Conservation (phyloP, 2,113 vertebrate species). For the Poecile atricapillus region DNA sequence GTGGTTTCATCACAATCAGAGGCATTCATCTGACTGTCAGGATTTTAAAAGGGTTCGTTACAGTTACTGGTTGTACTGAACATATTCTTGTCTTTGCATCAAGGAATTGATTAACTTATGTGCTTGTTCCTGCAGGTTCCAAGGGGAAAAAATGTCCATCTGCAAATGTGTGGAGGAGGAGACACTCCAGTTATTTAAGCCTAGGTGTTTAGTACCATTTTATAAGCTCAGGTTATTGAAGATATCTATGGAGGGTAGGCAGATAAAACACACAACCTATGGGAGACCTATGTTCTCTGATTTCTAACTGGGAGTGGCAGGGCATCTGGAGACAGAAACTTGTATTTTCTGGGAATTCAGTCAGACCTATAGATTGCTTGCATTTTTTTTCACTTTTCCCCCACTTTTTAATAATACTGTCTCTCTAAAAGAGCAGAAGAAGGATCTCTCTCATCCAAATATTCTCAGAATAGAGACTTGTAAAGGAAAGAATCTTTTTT, state of each 20-base stretch:
- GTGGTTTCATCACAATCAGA: background rate
- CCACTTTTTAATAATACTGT: background rate
- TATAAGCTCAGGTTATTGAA: background rate
- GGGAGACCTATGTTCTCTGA: background rate
- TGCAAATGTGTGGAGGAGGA: background rate
- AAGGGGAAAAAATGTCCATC: background rate
- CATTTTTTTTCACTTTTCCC: background rate
- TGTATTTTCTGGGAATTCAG: background rate
- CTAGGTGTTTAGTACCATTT: background rate
- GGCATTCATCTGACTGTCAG: background rate
- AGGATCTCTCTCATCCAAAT: background rate
- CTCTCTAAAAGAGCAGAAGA: background rate
- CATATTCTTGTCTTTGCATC: background rate
- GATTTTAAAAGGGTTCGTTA: background rate
- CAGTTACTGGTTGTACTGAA: background rate
- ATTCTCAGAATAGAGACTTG: background rate
- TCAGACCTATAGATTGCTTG: background rate
- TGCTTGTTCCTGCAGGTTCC: background rate
- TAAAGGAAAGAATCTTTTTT: background rate
- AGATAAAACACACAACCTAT: background rate
- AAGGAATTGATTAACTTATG: background rate
- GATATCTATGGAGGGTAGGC: rapidly evolving
- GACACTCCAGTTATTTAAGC: background rate
- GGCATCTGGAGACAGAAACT: background rate
- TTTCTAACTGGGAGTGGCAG: background rate